Evolutionary conservation across 2,113 vertebrate species (phyloP).

Genomic region (Phylloscopus whistleri): DNA sequence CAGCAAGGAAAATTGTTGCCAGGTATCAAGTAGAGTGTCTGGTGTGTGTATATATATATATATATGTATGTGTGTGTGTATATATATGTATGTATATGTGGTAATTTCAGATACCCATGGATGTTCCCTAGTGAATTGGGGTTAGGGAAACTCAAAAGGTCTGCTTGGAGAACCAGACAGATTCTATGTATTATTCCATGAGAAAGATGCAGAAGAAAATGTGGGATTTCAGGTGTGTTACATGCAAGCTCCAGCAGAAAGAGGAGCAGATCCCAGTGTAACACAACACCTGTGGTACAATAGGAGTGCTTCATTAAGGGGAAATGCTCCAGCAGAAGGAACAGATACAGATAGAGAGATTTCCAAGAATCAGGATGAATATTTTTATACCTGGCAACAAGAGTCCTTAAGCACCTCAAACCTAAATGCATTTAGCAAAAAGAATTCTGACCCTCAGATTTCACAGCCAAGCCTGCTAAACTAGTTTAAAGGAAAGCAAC

Average conservation of each 20-base stretch:
- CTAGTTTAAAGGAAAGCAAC: not conserved
- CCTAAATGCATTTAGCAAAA: not conserved
- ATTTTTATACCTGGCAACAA: not conserved
- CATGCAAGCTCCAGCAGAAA: not conserved
- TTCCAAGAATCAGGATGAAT: not conserved
- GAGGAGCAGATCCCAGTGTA: not conserved
- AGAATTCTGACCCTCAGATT: not conserved
- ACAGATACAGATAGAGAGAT: not conserved
- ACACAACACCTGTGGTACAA: not conserved
- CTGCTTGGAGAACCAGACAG: not conserved
- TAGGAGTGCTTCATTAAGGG: not conserved
- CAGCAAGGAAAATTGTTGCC: not conserved
- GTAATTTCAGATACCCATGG: not conserved
- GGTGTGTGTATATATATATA: fast-evolving
- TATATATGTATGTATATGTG: too few species aligned
- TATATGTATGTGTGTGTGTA: not conserved
- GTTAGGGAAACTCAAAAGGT: not conserved
- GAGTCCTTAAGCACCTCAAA: not conserved
- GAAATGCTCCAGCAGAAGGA: not conserved
- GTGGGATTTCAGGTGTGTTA: not conserved
- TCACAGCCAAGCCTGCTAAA: not conserved
- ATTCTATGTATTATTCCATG: fast-evolving
- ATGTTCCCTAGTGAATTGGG: not conserved
- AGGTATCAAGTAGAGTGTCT: not conserved
- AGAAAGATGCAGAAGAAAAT: not conserved